phyloP scores from a whole-genome alignment of 2,888 invertebrate species.

The Taenaris catops region DNA sequence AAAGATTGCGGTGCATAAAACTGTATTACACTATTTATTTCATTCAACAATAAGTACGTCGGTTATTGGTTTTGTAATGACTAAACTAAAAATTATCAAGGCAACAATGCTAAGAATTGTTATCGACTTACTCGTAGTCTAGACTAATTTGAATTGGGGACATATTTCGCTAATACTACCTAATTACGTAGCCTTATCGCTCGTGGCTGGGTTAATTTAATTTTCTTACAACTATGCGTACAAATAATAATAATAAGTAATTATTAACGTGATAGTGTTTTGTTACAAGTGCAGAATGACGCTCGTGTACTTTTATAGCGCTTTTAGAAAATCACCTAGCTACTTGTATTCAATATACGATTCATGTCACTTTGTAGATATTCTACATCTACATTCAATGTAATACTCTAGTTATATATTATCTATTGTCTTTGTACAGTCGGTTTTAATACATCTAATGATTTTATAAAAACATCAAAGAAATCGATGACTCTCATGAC shows the following conservation, averaged over 20 bases:
- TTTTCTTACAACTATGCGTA: slow-evolving; percentile 21
- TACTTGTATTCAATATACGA: slow-evolving; percentile 5
- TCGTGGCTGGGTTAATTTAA: slow-evolving; percentile 12
- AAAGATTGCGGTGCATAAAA: slow-evolving; percentile 72
- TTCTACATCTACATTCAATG: not conserved
- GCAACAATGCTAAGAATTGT: slow-evolving; percentile 16
- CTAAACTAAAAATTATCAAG: slow-evolving; percentile 22
- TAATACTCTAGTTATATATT: slow-evolving; percentile 1
- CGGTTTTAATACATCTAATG: slow-evolving; percentile 1
- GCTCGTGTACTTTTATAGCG: slow-evolving; percentile 23
- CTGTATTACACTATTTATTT: slow-evolving; percentile 29
- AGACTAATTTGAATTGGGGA: slow-evolving; percentile 18
- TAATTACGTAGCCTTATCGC: slow-evolving; percentile 19
- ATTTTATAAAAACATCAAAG: not conserved
- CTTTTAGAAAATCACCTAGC: slow-evolving; percentile 8
- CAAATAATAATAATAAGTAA: slow-evolving; percentile 12
- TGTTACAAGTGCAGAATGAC: slow-evolving; percentile 32
- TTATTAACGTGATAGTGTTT: slow-evolving; percentile 29
- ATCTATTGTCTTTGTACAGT: slow-evolving; percentile 4
- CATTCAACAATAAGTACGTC: slow-evolving; percentile 19
- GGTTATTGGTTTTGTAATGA: slow-evolving; percentile 14
- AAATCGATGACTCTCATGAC: slow-evolving; percentile 3
- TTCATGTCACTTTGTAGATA: slow-evolving; percentile 7
- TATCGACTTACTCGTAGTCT: slow-evolving; percentile 19
- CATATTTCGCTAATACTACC: slow-evolving; percentile 13